Conservation (phyloP, 2,797 vertebrate species). For the Columba guinea region DNA sequence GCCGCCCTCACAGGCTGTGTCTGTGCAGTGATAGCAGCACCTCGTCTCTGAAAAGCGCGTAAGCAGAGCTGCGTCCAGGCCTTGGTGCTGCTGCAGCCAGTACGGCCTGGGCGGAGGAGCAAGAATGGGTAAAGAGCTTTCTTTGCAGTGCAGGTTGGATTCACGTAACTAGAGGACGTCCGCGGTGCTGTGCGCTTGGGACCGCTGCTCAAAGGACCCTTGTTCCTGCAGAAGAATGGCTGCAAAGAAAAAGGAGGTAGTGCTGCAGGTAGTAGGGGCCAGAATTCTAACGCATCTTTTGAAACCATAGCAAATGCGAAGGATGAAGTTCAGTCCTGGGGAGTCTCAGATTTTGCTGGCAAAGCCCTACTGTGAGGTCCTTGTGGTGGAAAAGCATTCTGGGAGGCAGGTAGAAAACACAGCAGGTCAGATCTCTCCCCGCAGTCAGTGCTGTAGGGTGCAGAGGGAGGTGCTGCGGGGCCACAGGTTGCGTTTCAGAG, state of each 20-base stretch:
- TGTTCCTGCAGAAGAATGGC: conserved; percentile 14
- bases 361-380: fast-evolving
- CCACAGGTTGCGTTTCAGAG: not conserved
- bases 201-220: not conserved
- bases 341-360: not conserved
- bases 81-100: not conserved
- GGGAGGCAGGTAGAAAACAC: not conserved
- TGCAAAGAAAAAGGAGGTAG: conserved; percentile 8
- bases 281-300: not conserved
- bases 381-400: fast-evolving
- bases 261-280: conserved; percentile 40
- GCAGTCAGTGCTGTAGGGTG: not conserved
- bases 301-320: not conserved
- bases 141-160: not conserved
- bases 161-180: fast-evolving
- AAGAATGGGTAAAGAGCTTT: not conserved
- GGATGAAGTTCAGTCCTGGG: not conserved
- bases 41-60: fast-evolving
- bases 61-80: not conserved
- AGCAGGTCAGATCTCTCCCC: not conserved
- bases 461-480: not conserved
- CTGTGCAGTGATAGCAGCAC: not conserved
- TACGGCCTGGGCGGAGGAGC: too few species aligned
- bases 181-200: not conserved
- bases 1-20: not conserved